Evolutionary conservation across 2,113 vertebrate genomes (phyloP), one percentile per base, ranked within the genome.

Genomic region (Mugil cephalus): DNA sequence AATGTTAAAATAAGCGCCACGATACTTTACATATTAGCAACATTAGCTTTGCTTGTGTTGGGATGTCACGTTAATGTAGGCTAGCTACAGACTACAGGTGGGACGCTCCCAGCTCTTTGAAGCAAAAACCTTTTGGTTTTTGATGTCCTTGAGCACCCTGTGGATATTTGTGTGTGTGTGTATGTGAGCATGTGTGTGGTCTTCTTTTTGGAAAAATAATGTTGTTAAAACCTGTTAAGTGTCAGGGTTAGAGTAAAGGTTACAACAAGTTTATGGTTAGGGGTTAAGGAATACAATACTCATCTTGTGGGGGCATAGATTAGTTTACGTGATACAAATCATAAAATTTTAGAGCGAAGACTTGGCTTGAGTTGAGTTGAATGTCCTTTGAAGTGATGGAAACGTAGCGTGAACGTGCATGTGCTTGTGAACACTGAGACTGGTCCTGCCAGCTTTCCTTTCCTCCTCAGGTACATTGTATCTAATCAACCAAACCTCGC

Each of bases 401-500:
- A 40, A 65, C 13, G 8, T 11, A 7, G 9, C 6, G 11, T 48
- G 67, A 43, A 62, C 42, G 60, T 50, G 67, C 21, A 38, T 65
- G 60, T 18, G 21, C 21, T 0, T 48, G 17, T 63, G 72, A 40
- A 38, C 38, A 46, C 34, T 39, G 50, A 35, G 56, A 60, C 70
- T 53, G 60, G 73, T 81, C 55, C 47, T 82, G 66, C 81, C 90
- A 87, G 84, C 63, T 86, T 85, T 84, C 85, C 85, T 51, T 45
- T 76, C 24, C 59, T 83, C 48, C 58, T 47, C 71, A 80, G 73
- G 72, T 83, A 82, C 78, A 72, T 75, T 85, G 74, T 91, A 88
- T 91, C 89, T 92, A 89, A 91, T 92, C 90, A 91, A 84, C 83
- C 85, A 72, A 88, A 79, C 76, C 82, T 62, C 36, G 75, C 80